Conservation (phyloP, 2,113 vertebrate species). For the Opisthocomus hoazin region DNA sequence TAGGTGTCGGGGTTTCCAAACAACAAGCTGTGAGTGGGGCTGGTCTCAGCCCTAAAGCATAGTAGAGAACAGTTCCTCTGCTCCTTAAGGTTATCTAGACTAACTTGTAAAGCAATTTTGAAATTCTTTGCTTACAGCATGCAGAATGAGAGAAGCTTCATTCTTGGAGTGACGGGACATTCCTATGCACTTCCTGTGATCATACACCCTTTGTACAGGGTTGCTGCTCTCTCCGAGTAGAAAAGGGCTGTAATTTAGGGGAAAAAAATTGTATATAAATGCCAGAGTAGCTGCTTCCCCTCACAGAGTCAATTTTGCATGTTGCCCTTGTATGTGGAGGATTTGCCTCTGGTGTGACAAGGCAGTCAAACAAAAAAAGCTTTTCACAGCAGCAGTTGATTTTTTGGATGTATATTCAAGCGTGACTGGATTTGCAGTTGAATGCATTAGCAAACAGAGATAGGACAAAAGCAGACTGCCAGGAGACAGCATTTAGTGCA, state of each 20-base stretch:
- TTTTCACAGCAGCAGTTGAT: background rate
- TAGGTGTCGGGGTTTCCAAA: background rate
- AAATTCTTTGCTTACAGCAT: background rate
- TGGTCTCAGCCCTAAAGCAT: background rate
- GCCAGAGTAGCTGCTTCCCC: background rate
- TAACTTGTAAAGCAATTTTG: background rate
- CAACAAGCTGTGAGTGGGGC: background rate
- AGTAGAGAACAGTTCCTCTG: background rate
- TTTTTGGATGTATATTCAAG: background rate
- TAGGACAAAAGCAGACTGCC: background rate
- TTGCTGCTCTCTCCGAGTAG: background rate
- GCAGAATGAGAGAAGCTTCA: background rate
- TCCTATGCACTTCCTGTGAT: background rate
- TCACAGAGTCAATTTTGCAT: background rate
- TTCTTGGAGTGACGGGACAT: background rate
- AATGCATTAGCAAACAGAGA: background rate
- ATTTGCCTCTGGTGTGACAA: background rate
- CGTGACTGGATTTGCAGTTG: background rate
- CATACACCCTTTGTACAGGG: background rate
- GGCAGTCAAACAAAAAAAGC: background rate
- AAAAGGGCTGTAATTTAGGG: background rate
- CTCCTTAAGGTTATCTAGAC: background rate
- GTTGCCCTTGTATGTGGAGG: background rate
- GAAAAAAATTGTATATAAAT: background rate
- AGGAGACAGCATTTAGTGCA: background rate